phyloP scores from a whole-genome alignment of 2,797 vertebrate species.

The Acrocephalus scirpaceus region DNA sequence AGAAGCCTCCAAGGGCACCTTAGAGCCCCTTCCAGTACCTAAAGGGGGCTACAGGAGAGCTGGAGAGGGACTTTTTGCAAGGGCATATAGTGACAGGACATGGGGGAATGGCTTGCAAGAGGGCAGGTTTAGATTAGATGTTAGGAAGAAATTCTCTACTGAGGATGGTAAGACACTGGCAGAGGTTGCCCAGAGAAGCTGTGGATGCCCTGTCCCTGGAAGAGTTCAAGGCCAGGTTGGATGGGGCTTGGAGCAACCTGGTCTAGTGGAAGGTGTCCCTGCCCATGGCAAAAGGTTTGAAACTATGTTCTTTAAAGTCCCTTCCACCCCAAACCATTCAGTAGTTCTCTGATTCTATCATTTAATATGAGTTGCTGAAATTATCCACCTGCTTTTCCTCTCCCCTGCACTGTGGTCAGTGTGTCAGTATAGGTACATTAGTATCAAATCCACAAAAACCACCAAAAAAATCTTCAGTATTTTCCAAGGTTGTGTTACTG shows the following conservation, averaged over 20 bases:
- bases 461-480: neutral
- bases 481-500: neutral
- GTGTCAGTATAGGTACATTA: neutral
- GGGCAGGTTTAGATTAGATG: neutral
- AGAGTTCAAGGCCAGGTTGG: neutral
- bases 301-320: neutral
- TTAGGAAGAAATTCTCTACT: neutral
- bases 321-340: neutral
- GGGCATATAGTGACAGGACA: neutral
- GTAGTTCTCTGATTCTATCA: neutral
- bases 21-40: neutral
- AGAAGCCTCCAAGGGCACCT: neutral
- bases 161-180: neutral
- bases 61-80: neutral
- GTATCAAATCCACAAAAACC: neutral
- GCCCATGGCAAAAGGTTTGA: neutral
- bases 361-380: neutral
- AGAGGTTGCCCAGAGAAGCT: neutral
- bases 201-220: neutral
- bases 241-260: neutral
- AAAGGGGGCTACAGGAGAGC: neutral
- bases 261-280: neutral
- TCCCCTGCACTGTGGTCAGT: neutral
- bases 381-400: neutral
- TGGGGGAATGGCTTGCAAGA: neutral